Evolutionary conservation across 2,888 invertebrate genomes (phyloP), one percentile per base, ranked within the genome.

Genomic region (Schizaphis graminum): DNA sequence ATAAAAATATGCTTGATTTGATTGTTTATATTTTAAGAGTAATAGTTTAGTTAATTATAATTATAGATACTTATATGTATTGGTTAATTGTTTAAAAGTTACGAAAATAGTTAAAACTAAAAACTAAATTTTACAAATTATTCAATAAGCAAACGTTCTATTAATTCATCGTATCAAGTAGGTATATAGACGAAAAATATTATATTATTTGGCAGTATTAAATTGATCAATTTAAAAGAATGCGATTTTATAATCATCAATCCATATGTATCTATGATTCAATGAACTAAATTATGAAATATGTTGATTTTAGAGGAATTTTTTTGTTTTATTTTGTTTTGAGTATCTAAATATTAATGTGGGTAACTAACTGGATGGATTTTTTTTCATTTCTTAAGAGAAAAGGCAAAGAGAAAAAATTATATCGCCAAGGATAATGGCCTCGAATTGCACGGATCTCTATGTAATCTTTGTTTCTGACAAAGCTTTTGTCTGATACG

Each of bases 381-480:
- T 86, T 91, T 77, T 77, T n/a, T 77, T 89, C 84, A 26, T 47
- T 84, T 26, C 35, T 53, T 35, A 35, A 94, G 61, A 94, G 41
- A 94, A 89, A 56, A 77, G n/a, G 57, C 67, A 93, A 89, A 93
- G 57, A 85, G 41, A n/a, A 56, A 57, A 86, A 57, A 84, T 90
- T 61, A 94, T 85, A 93, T 56, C 13, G 57, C 90, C 57, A 86
- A 94, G 85, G 93, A 90, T 93, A 91, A 94, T 85, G 86, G 90
- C 61, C 35, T 86, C 21, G 85, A 94, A 85, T 67, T 35, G 94
- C 61, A 61, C 35, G 89, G 61, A 90, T 84, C 84, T 89, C 84
- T 57, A 61, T 93, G 93, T 89, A 93, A 93, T 93, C 93, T 93
- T 94, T 94, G 90, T 94, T 94, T 94, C 85, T 90, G 90, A 90